Percentiles rank a stretch among this genome's conserved stretches.
Conservation (phyloP, 2,888 invertebrate species). For the Odontothrips loti region DNA sequence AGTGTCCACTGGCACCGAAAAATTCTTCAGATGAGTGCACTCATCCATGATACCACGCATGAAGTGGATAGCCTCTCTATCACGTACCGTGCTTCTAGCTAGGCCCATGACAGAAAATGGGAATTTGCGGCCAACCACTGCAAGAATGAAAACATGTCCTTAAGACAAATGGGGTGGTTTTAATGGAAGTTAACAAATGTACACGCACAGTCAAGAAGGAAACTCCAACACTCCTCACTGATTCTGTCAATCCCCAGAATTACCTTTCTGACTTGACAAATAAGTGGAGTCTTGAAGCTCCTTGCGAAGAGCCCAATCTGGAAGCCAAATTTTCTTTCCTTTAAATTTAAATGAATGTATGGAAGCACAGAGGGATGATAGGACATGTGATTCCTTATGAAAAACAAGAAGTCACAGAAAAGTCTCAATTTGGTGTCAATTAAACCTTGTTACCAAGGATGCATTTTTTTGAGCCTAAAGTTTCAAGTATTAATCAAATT, state of each 20-base stretch:
- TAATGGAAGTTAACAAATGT: neutral
- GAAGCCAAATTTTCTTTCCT: neutral
- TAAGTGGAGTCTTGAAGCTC: neutral
- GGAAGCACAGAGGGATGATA: neutral
- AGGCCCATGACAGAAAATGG: neutral
- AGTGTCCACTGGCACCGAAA: constrained; percentile 79
- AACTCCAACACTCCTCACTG: neutral
- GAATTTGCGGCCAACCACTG: neutral
- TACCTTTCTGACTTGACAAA: neutral
- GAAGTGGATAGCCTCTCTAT: constrained; percentile 73
- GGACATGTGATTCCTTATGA: too few relatives aligned
- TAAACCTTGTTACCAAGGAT: too few relatives aligned
- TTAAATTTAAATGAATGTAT: neutral
- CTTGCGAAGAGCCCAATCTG: constrained; percentile 19
- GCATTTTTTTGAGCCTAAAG: too few relatives aligned
- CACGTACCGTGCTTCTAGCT: neutral
- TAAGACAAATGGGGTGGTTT: too few relatives aligned
- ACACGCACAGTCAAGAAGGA: neutral
- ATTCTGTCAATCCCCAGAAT: neutral
- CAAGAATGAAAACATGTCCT: neutral
- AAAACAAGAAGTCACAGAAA: too few relatives aligned
- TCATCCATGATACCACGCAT: constrained; percentile 99
- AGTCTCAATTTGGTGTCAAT: too few relatives aligned
- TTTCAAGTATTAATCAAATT: too few relatives aligned
- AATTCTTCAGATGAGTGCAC: constrained; percentile 93